phyloP scores from a whole-genome alignment of 1,140 invertebrate genomes.

The Lepidotrigona ventralis region DNA sequence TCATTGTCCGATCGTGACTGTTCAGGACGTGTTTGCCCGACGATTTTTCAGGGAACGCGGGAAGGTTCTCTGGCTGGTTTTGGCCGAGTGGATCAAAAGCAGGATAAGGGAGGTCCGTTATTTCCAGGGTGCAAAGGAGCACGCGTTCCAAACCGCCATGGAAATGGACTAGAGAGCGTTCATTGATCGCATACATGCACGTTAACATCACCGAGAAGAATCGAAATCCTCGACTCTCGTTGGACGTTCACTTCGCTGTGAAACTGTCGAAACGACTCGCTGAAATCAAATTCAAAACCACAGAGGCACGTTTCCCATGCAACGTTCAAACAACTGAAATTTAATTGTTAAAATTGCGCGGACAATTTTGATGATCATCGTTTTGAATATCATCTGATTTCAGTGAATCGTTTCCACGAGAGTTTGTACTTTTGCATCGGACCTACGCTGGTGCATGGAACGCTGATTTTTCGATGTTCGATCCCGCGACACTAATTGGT shows the following conservation, averaged over 20 bases:
- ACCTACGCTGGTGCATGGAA: background rate
- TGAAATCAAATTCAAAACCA: background rate
- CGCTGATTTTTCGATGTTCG: background rate
- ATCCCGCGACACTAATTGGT: background rate
- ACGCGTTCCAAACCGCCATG: background rate
- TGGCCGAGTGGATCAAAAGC: conserved; percentile 55
- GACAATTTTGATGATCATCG: background rate
- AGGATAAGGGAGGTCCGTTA: conserved; percentile 52
- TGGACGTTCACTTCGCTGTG: background rate
- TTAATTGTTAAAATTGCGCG: background rate
- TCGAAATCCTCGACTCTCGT: background rate
- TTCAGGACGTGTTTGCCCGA: conserved; percentile 49
- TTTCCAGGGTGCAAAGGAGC: conserved; percentile 31
- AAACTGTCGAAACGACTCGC: conserved; percentile 1
- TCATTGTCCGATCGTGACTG: conserved; percentile 53
- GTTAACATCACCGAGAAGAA: background rate
- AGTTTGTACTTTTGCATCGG: conserved; percentile 38
- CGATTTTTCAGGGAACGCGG: conserved; percentile 58
- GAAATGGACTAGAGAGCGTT: conserved; percentile 14
- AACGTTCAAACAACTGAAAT: background rate
- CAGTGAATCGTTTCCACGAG: conserved; percentile 23
- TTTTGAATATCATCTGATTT: background rate
- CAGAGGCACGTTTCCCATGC: background rate
- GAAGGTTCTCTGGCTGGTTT: conserved; percentile 56
- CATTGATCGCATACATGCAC: background rate